Conservation (phyloP, 2,113 vertebrate species). For the Muntiacus reevesi region DNA sequence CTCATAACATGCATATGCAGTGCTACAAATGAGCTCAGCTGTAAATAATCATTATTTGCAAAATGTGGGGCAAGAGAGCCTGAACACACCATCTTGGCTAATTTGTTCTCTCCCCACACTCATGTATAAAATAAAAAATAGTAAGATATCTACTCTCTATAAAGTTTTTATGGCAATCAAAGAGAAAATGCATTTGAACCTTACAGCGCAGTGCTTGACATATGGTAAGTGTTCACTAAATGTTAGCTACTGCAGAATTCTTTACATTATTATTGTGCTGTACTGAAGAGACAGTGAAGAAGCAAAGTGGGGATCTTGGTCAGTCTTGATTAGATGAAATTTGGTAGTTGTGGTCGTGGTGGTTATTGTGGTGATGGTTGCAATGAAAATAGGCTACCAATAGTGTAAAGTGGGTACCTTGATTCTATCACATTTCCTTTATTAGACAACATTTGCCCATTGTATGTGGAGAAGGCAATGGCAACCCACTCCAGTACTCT, state of each 20-base stretch:
- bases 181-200: not conserved
- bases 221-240: not conserved
- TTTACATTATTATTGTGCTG: conserved; percentile 19
- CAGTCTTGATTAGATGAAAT: not conserved
- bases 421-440: not conserved
- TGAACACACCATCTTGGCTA: not conserved
- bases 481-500: not conserved
- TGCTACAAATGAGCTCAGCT: not conserved
- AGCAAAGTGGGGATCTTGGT: not conserved
- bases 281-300: not conserved
- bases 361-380: not conserved
- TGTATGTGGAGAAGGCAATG: not conserved
- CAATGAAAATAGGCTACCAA: not conserved
- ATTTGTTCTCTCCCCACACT: not conserved
- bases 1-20: not conserved
- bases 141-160: not conserved
- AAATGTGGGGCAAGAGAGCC: not conserved
- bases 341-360: not conserved
- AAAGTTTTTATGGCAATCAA: conserved; percentile 1
- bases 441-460: not conserved
- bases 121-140: not conserved
- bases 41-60: not conserved
- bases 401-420: not conserved
- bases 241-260: not conserved
- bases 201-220: not conserved